phyloP scores from a whole-genome alignment of 2,797 vertebrate genomes.

The Semotilus atromaculatus region DNA sequence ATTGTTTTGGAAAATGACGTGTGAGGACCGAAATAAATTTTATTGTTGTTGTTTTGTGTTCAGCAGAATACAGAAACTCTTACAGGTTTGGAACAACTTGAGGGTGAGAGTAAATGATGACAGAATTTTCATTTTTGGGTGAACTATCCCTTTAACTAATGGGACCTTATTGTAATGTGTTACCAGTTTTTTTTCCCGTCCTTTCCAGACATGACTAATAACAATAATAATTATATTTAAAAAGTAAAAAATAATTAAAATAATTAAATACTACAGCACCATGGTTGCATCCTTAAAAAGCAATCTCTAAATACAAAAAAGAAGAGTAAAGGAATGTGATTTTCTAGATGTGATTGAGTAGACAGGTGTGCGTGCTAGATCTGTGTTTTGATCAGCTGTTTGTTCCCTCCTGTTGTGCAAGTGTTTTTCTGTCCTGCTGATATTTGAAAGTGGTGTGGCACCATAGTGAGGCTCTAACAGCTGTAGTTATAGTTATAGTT shows the following conservation, averaged over 20 bases:
- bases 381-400: conserved; percentile 29
- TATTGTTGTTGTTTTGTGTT: too few relatives aligned
- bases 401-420: conserved; percentile 33
- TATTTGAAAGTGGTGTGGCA: conserved; percentile 35
- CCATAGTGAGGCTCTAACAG: conserved; percentile 63
- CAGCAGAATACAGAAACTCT: too few relatives aligned
- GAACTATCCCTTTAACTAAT: not conserved
- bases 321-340: not conserved
- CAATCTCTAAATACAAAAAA: not conserved
- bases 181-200: not conserved
- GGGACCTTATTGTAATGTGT: not conserved
- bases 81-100: too few relatives aligned
- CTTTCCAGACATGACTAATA: not conserved
- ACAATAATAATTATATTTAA: not conserved
- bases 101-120: not conserved
- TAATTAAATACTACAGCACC: not conserved
- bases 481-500: conserved; percentile 65
- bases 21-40: too few relatives aligned
- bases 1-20: too few relatives aligned
- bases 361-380: conserved; percentile 9
- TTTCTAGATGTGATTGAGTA: not conserved
- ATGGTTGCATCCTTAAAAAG: not conserved
- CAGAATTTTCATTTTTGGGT: not conserved
- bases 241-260: not conserved
- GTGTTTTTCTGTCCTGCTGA: conserved; percentile 47